These are phyloP conservation scores for Nannoperca australis DNA, from an alignment of 2,797 vertebrate species.

Conservation along the genomic window DNA sequence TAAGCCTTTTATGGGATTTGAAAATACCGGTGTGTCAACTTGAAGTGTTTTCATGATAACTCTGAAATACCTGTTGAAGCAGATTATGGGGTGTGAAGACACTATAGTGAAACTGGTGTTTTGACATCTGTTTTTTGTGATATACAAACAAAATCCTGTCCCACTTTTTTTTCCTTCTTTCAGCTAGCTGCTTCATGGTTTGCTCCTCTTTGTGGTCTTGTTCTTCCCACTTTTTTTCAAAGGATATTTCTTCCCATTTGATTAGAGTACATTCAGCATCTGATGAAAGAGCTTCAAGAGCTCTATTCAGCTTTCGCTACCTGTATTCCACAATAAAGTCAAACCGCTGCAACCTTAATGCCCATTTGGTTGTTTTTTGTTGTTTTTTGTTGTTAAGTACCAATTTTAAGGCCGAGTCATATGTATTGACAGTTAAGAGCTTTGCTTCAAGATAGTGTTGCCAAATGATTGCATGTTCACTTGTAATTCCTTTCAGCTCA, in stretches of 20 bases:
- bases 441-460: conserved; percentile 5
- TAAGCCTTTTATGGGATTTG: conserved; percentile 1
- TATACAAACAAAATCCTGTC: conserved; percentile 8
- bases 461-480: conserved; percentile 35
- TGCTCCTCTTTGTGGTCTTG: conserved; percentile 2
- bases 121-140: not conserved
- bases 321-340: conserved; percentile 27
- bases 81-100: not conserved
- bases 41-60: not conserved
- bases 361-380: conserved; percentile 26
- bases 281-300: conserved; percentile 8
- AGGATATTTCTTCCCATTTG: not conserved
- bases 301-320: conserved; percentile 15
- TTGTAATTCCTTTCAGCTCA: conserved; percentile 1
- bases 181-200: not conserved
- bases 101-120: not conserved
- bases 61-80: not conserved
- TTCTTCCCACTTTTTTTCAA: not conserved
- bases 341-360: conserved; percentile 13
- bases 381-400: conserved; percentile 21
- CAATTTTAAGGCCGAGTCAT: not conserved
- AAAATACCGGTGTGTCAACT: conserved; percentile 5
- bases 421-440: conserved; percentile 13
- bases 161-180: not conserved
- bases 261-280: not conserved